Evolutionary conservation across 2,797 vertebrate species (phyloP).

Genomic region (Peromyscus nudipes): DNA sequence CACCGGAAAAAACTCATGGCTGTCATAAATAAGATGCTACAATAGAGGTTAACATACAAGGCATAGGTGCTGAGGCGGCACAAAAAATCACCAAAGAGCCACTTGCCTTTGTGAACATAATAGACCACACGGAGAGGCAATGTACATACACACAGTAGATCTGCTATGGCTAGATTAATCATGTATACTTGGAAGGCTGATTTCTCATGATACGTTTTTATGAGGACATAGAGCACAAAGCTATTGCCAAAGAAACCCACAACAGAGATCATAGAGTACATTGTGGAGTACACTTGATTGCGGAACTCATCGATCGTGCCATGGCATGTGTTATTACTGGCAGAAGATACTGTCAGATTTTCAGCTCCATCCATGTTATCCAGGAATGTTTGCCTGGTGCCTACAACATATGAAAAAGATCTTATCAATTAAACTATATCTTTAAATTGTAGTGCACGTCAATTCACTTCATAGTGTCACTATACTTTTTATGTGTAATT

Average conservation of each 20-base stretch:
- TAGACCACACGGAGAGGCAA: conserved; percentile 95
- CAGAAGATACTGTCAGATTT: conserved; percentile 53
- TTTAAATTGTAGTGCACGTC: conserved; percentile 31
- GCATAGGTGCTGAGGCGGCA: conserved; percentile 95
- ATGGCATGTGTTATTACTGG: conserved; percentile 72
- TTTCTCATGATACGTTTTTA: conserved; percentile 90
- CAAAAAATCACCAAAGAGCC: conserved; percentile 93
- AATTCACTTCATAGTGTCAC: conserved; percentile 42
- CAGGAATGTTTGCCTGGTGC: neutral
- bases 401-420: conserved; percentile 61
- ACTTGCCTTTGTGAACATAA: conserved; percentile 93
- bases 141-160: conserved; percentile 95
- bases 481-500: conserved; percentile 40
- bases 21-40: conserved; percentile 97
- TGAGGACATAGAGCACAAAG: conserved; percentile 92
- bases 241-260: conserved; percentile 94
- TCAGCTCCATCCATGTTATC: neutral
- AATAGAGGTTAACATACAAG: conserved; percentile 98
- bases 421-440: conserved; percentile 50
- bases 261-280: conserved; percentile 94
- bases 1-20: conserved; percentile 98
- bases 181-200: conserved; percentile 96
- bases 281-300: conserved; percentile 94
- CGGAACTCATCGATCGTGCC: conserved; percentile 94
- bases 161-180: conserved; percentile 95